phyloP scores from a whole-genome alignment of 2,113 vertebrate species.

The Lagenorhynchus albirostris region DNA sequence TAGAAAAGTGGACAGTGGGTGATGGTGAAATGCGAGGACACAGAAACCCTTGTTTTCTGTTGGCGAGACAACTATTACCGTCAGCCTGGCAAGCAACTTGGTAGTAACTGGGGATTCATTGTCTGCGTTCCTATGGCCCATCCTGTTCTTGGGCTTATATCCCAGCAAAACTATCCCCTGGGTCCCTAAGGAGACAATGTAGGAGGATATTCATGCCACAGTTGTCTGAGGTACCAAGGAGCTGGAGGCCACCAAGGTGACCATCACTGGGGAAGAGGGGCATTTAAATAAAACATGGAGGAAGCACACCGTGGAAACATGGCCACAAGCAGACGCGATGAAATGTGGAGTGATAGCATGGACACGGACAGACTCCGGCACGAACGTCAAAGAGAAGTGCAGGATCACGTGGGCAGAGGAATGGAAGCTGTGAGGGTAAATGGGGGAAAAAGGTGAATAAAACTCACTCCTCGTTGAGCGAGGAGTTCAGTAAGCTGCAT shows the following conservation, averaged over 20 bases:
- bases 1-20: accelerated
- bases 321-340: accelerated
- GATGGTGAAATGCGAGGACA: not conserved
- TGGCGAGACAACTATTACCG: accelerated
- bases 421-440: not conserved
- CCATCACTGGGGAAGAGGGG: not conserved
- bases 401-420: no score
- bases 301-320: not conserved
- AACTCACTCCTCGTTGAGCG: not conserved
- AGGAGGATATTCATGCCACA: not conserved
- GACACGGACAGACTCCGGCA: accelerated
- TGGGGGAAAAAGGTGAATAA: no score
- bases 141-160: not conserved
- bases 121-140: not conserved
- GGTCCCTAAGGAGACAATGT: not conserved
- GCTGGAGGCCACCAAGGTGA: not conserved
- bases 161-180: not conserved
- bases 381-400: accelerated
- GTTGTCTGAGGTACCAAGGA: not conserved
- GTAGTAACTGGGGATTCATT: not conserved
- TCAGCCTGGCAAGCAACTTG: not conserved
- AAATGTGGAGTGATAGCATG: accelerated
- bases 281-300: not conserved
- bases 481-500: accelerated
- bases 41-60: not conserved